These are phyloP conservation scores for Babylonia areolata DNA, from an alignment of 1,140 invertebrate genomes.

Conservation along the genomic window DNA sequence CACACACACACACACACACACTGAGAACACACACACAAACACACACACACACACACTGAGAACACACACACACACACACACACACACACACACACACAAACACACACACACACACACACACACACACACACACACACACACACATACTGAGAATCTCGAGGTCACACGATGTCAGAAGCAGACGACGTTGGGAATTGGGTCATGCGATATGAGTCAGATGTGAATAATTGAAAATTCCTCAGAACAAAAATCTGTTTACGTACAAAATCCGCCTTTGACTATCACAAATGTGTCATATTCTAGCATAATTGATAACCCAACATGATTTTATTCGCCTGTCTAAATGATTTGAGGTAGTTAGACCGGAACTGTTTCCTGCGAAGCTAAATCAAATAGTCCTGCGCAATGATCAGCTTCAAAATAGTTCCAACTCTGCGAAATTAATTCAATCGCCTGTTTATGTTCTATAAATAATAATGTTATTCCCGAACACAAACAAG, in stretches of 20 bases:
- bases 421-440: background rate
- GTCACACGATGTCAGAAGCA: background rate
- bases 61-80: no score
- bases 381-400: background rate
- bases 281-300: background rate
- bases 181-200: background rate
- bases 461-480: background rate
- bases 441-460: background rate
- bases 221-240: background rate
- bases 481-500: no score
- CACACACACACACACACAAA: no score
- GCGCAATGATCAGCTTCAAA: background rate
- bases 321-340: background rate
- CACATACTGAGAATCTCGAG: no score
- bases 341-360: background rate
- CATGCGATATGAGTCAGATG: background rate
- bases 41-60: no score
- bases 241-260: background rate
- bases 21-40: no score
- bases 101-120: no score
- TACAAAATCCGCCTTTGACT: background rate
- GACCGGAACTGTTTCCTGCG: slow-evolving; percentile 2
- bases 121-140: no score
- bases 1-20: no score
- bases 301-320: background rate